Conservation (phyloP, 2,797 vertebrate species). For the Eidolon dupreanum region DNA sequence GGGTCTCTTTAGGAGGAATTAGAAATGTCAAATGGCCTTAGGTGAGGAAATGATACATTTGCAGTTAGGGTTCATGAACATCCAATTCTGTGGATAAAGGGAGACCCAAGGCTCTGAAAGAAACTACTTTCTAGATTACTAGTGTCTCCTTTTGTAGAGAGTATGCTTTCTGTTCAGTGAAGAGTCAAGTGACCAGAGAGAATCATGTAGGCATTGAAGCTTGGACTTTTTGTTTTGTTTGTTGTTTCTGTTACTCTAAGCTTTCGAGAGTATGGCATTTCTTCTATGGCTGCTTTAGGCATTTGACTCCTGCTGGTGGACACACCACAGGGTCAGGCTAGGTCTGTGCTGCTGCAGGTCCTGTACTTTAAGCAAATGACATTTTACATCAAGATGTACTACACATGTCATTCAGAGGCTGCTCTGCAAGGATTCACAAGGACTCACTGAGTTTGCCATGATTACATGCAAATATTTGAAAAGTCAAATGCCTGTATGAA, state of each 20-base stretch:
- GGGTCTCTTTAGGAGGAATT: background rate
- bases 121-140: background rate
- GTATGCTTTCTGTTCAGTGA: conserved; percentile 13
- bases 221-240: background rate
- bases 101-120: background rate
- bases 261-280: background rate
- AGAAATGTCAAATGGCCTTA: background rate
- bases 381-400: conserved; percentile 33
- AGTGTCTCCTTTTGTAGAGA: background rate
- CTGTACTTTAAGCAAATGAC: conserved; percentile 36
- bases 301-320: conserved; percentile 3
- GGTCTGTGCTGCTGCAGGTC: background rate
- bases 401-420: background rate
- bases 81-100: background rate
- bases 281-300: conserved; percentile 35
- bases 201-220: background rate
- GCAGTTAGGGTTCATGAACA: background rate
- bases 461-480: conserved; percentile 52
- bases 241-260: background rate
- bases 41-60: background rate
- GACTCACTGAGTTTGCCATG: conserved; percentile 5
- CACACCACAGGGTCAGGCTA: background rate
- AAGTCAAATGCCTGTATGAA: conserved; percentile 57
- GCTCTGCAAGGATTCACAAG: background rate
- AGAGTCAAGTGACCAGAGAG: conserved; percentile 35